These are phyloP conservation scores for Macropodus opercularis DNA, from an alignment of 2,797 vertebrate species.

Conservation along the genomic window DNA sequence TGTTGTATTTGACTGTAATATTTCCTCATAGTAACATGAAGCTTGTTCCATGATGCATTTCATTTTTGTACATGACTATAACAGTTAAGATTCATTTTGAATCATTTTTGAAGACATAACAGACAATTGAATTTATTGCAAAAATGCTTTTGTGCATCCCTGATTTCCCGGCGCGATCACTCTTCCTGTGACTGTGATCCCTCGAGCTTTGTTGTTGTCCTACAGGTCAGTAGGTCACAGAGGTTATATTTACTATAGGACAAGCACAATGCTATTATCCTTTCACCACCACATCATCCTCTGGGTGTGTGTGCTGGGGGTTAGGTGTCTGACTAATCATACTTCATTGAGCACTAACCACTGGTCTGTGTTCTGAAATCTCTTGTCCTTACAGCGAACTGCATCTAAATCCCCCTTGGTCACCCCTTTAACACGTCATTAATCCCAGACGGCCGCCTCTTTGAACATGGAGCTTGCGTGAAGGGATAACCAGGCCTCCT, in stretches of 20 bases:
- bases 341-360: conserved; percentile 67
- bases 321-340: conserved; percentile 64
- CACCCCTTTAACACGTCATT: conserved; percentile 76
- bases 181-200: conserved; percentile 8
- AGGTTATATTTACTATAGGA: conserved; percentile 41
- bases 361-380: conserved; percentile 69
- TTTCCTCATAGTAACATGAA: too few species aligned
- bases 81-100: too few species aligned
- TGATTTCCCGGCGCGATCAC: background rate
- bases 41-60: too few species aligned
- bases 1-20: too few species aligned
- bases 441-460: conserved; percentile 67
- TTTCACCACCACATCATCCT: conserved; percentile 25
- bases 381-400: conserved; percentile 70
- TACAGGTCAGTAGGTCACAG: conserved; percentile 34
- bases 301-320: conserved; percentile 24
- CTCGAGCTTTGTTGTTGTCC: conserved; percentile 23
- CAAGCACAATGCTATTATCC: conserved; percentile 26
- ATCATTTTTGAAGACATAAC: too few species aligned
- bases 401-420: conserved; percentile 69
- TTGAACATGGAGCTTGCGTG: conserved; percentile 69
- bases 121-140: background rate
- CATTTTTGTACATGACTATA: too few species aligned
- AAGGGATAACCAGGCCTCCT: conserved; percentile 75
- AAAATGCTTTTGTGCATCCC: background rate